These are phyloP conservation scores for Ceramica pisi DNA, from an alignment of 2,888 invertebrate species.

Conservation along the genomic window DNA sequence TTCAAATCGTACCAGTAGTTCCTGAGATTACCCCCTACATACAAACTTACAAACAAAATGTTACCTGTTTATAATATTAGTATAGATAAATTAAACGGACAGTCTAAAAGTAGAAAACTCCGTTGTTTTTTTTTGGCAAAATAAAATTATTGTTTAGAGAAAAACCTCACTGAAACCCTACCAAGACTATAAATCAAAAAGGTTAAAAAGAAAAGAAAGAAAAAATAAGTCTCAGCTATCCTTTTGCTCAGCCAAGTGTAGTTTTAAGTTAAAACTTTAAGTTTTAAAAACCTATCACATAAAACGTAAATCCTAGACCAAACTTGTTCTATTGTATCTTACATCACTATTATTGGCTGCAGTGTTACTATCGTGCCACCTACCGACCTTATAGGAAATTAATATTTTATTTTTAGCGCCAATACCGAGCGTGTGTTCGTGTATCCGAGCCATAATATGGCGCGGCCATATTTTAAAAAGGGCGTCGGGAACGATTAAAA, in stretches of 20 bases:
- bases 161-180: not conserved
- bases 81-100: not conserved
- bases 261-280: conserved; percentile 28
- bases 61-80: too few relatives aligned
- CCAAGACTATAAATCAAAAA: conserved; percentile 5
- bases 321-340: conserved; percentile 67
- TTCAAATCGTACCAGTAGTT: too few relatives aligned
- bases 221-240: conserved; percentile 11
- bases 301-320: conserved; percentile 61
- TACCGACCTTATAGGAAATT: conserved; percentile 83
- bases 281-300: conserved; percentile 45
- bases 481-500: conserved; percentile 80
- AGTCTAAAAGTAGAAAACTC: not conserved
- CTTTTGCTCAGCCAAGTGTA: conserved; percentile 22
- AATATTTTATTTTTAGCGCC: conserved; percentile 87
- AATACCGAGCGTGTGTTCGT: conserved; percentile 78
- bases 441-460: conserved; percentile 80
- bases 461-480: conserved; percentile 84
- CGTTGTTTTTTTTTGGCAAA: too few relatives aligned
- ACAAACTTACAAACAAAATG: too few relatives aligned
- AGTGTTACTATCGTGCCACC: conserved; percentile 78
- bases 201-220: conserved; percentile 1
- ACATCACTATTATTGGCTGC: conserved; percentile 74
- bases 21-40: too few relatives aligned
- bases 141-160: not conserved